These are phyloP conservation scores for Pogonophryne albipinna DNA, from an alignment of 2,797 vertebrate genomes.

Conservation along the genomic window DNA sequence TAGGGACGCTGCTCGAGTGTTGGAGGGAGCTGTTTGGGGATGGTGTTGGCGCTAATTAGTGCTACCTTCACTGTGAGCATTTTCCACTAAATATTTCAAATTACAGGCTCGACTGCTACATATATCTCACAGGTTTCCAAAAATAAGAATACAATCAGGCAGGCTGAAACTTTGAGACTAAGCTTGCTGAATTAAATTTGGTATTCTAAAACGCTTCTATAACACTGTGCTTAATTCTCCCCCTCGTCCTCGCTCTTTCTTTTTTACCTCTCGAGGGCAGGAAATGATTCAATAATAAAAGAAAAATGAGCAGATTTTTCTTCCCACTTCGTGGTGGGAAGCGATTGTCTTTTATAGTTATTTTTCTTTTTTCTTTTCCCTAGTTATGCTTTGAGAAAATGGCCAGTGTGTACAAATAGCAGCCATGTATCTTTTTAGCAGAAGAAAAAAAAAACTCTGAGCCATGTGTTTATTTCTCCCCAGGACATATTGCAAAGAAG, in stretches of 20 bases:
- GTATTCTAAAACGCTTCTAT: conserved; percentile 68
- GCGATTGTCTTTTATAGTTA: conserved; percentile 63
- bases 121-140: conserved; percentile 23
- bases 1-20: conserved; percentile 58
- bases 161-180: conserved; percentile 52
- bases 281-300: conserved; percentile 73
- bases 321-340: conserved; percentile 63
- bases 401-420: conserved; percentile 73
- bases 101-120: conserved; percentile 45
- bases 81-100: conserved; percentile 60
- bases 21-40: conserved; percentile 45
- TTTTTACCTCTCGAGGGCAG: conserved; percentile 68
- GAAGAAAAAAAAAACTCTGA: conserved; percentile 48
- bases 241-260: conserved; percentile 13
- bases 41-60: conserved; percentile 69
- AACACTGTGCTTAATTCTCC: conserved; percentile 10
- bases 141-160: conserved; percentile 31
- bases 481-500: conserved; percentile 65
- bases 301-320: conserved; percentile 67
- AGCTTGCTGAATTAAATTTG: conserved; percentile 71
- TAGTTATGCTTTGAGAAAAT: conserved; percentile 72
- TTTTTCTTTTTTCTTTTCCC: conserved; percentile 59
- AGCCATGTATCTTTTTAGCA: conserved; percentile 71
- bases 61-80: conserved; percentile 49
- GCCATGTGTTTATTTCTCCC: conserved; percentile 76